Evolutionary conservation across 1,140 invertebrate species (phyloP).

Genomic region (Aphelenchoides fujianensis): DNA sequence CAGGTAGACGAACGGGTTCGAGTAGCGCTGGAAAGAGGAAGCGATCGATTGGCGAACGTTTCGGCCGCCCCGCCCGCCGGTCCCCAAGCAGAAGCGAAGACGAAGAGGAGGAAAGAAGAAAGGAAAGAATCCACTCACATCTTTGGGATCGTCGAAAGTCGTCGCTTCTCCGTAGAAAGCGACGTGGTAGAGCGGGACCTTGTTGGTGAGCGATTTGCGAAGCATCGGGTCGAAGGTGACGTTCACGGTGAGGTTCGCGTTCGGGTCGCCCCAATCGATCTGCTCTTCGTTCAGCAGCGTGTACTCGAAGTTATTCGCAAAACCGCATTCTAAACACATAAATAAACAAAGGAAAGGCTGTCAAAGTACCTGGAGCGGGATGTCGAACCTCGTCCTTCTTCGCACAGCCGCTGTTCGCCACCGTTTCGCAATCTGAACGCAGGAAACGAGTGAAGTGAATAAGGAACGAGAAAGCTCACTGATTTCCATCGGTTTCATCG

Average conservation of each 20-base stretch:
- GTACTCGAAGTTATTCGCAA: slow-evolving; percentile 3
- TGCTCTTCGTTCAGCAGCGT: slow-evolving; percentile 18
- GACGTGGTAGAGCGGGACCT: slow-evolving; percentile 54
- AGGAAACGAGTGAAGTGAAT: background rate
- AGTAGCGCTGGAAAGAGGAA: slow-evolving; percentile 19
- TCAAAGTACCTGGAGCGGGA: slow-evolving; percentile 47
- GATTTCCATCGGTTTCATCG: slow-evolving; percentile 31
- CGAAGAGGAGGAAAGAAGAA: slow-evolving; percentile 8
- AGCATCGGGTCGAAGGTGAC: slow-evolving; percentile 46
- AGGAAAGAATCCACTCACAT: slow-evolving; percentile 37
- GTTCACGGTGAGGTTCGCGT: slow-evolving; percentile 46
- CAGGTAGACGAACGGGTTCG: slow-evolving; percentile 3
- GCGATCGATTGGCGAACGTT: no score
- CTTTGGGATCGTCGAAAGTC: slow-evolving; percentile 35
- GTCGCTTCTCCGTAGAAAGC: slow-evolving; percentile 54
- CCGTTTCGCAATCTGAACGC: slow-evolving; percentile 48
- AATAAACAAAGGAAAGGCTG: background rate
- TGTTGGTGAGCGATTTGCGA: slow-evolving; percentile 22
- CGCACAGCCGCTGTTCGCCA: slow-evolving; percentile 29
- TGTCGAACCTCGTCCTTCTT: background rate
- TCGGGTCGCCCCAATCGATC: slow-evolving; percentile 27
- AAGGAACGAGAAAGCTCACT: no score
- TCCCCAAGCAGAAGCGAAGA: background rate
- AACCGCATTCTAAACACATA: slow-evolving; percentile 1
- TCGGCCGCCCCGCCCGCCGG: no score